Conservation (phyloP, 2,888 invertebrate genomes). For the Agrochola circellaris region DNA sequence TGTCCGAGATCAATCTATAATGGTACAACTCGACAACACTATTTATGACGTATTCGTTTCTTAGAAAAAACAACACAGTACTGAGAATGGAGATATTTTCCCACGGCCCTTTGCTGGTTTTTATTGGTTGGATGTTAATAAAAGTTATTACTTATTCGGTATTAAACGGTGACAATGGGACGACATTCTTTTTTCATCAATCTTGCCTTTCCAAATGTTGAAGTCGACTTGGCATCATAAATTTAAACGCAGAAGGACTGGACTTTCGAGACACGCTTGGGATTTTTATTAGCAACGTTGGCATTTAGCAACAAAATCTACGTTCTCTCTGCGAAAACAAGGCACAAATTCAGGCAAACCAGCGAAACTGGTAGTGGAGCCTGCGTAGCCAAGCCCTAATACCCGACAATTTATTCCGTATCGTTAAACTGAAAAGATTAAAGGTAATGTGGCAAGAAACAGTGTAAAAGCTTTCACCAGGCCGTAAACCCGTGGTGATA, state of each 20-base stretch:
- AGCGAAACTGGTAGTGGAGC: background rate
- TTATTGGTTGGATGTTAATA: slow-evolving; percentile 36
- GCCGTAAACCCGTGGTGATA: slow-evolving; percentile 68
- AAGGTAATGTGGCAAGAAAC: slow-evolving; percentile 63
- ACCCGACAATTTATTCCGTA: slow-evolving; percentile 50
- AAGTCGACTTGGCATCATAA: background rate
- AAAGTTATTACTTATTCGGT: slow-evolving; percentile 13
- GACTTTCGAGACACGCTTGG: no score
- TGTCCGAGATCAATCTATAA: slow-evolving; percentile 42
- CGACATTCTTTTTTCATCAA: background rate
- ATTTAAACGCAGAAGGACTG: background rate
- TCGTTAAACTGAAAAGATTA: slow-evolving; percentile 64
- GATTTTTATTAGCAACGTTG: background rate
- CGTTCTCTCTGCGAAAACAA: background rate
- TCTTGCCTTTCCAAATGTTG: background rate
- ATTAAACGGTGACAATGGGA: slow-evolving; percentile 36
- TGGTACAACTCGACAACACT: slow-evolving; percentile 36
- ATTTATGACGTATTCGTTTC: slow-evolving; percentile 68
- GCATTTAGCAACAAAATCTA: background rate
- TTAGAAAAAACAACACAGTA: slow-evolving; percentile 73
- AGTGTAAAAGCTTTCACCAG: slow-evolving; percentile 62
- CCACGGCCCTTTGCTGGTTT: slow-evolving; percentile 75
- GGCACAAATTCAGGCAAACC: background rate
- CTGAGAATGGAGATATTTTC: slow-evolving; percentile 74
- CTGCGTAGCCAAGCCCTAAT: slow-evolving; percentile 16